A percentile compares a stretch with the other conserved stretches of the same genome.
Conservation (phyloP, 1,140 invertebrate species). For the Calliopsis andreniformis region DNA sequence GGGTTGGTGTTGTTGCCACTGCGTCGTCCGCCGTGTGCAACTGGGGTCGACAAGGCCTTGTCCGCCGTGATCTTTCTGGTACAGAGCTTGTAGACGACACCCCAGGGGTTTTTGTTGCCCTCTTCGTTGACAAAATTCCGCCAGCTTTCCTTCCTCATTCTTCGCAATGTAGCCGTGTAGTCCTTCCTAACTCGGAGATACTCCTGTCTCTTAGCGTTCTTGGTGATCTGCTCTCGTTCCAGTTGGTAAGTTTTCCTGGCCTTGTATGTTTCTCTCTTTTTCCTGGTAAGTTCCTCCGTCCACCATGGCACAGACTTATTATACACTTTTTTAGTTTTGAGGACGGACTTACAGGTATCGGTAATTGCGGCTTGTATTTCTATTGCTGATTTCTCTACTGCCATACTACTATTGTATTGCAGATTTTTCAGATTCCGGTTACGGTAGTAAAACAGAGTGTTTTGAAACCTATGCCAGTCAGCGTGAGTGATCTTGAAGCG, state of each 20-base stretch:
- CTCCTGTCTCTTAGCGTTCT: neutral
- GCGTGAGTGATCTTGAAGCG: conserved; percentile 39
- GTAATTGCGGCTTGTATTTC: neutral
- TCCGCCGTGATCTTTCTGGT: conserved; percentile 12
- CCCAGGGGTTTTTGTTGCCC: conserved; percentile 53
- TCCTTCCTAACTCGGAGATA: neutral
- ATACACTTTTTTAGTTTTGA: neutral
- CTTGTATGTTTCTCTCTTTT: conserved; percentile 26
- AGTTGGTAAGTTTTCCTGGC: conserved; percentile 15
- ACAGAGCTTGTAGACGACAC: conserved; percentile 38
- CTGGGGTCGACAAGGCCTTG: neutral
- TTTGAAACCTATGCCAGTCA: conserved; percentile 38
- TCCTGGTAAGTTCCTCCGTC: conserved; percentile 27
- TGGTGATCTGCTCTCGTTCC: conserved; percentile 6
- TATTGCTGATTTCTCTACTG: too few relatives aligned
- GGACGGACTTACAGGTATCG: neutral
- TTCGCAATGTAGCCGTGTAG: conserved; percentile 8
- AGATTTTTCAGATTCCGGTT: neutral
- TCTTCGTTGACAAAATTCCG: conserved; percentile 40
- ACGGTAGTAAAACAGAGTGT: too few relatives aligned
- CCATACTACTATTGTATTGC: too few relatives aligned
- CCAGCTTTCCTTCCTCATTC: conserved; percentile 37
- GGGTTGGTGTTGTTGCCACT: too few relatives aligned
- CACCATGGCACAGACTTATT: conserved; percentile 46
- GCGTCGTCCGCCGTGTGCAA: neutral